Evolutionary conservation across 1,140 invertebrate genomes (phyloP).

Genomic region (Tetramorium simillimum): DNA sequence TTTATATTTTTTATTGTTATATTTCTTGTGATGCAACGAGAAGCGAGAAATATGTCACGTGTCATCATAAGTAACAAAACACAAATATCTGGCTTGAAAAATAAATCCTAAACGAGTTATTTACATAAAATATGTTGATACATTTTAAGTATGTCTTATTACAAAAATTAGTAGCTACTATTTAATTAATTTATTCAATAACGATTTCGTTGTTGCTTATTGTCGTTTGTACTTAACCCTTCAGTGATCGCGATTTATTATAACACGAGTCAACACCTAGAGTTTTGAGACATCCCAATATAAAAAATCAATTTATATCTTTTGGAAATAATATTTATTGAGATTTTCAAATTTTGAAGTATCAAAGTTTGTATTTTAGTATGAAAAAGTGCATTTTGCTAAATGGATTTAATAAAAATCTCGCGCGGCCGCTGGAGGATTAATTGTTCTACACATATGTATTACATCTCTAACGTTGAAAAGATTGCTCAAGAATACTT

Average conservation of each 20-base stretch:
- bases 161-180: background rate
- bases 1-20: slow-evolving; percentile 12
- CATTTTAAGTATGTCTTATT: background rate
- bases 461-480: background rate
- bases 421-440: too few relatives aligned
- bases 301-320: too few relatives aligned
- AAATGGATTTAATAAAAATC: too few relatives aligned
- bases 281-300: too few relatives aligned
- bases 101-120: background rate
- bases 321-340: too few relatives aligned
- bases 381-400: too few relatives aligned
- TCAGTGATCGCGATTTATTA: background rate
- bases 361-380: too few relatives aligned
- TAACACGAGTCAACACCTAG: too few relatives aligned
- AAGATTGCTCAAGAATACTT: background rate
- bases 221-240: background rate
- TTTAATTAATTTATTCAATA: background rate
- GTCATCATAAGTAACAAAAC: slow-evolving; percentile 25
- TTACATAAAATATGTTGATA: background rate
- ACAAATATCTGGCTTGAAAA: background rate
- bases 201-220: background rate
- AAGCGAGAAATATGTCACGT: slow-evolving; percentile 8
- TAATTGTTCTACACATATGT: too few relatives aligned
- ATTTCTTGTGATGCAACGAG: slow-evolving; percentile 5
- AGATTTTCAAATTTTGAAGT: too few relatives aligned